A percentile compares a stretch with the other conserved stretches of the same genome.
Conservation (phyloP, 30 jellyfish, hydroid and myxozoan genomes). For the Hydractinia symbiolongicarpus region DNA sequence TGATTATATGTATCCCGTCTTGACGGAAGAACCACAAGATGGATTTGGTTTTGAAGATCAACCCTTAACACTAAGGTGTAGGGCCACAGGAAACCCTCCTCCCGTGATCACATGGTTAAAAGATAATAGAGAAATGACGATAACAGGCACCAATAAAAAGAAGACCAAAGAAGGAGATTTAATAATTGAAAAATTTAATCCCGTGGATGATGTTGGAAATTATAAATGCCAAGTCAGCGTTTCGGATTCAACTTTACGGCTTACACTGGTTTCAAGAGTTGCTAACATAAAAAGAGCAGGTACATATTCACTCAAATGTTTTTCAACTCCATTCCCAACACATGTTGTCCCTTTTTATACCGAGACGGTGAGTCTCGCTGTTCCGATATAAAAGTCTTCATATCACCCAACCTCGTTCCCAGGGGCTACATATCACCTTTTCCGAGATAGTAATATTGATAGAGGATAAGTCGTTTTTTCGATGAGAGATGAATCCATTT, state of each 20-base stretch:
- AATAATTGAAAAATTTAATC: constrained; percentile 38
- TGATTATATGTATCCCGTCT: constrained; percentile 49
- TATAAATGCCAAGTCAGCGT: constrained; percentile 60
- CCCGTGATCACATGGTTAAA: constrained; percentile 65
- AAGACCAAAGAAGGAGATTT: constrained; percentile 53
- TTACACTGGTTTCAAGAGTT: constrained; percentile 41
- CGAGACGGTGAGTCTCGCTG: neutral
- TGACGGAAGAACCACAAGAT: constrained; percentile 58
- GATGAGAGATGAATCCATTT: too few species aligned
- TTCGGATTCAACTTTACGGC: constrained; percentile 17
- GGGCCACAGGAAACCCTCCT: constrained; percentile 72
- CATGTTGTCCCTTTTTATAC: neutral
- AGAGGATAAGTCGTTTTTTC: too few species aligned
- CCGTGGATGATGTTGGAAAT: constrained; percentile 46
- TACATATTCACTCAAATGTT: neutral
- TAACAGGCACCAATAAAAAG: constrained; percentile 18
- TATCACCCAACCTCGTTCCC: too few species aligned
- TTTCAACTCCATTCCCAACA: neutral
- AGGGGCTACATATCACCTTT: too few species aligned
- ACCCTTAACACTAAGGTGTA: constrained; percentile 46
- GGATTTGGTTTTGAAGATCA: constrained; percentile 36
- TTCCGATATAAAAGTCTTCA: neutral
- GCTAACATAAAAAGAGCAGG: constrained; percentile 51
- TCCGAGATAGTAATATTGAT: too few species aligned
- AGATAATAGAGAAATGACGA: constrained; percentile 46